Evolutionary conservation across 2,888 invertebrate genomes (phyloP).

Genomic region (Crocallis elinguaria): DNA sequence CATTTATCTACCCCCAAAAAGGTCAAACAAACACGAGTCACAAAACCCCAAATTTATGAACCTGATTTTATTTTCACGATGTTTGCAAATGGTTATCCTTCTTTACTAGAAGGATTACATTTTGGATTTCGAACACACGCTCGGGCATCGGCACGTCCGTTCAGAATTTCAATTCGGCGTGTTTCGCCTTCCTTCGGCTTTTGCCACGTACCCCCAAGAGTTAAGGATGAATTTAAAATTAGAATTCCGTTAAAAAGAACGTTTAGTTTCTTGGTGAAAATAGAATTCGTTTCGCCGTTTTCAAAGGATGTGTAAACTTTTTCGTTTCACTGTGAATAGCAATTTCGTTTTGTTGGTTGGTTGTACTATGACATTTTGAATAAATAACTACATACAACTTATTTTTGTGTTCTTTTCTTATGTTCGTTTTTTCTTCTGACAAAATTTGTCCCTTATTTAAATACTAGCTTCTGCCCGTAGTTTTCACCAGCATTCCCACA

Average conservation of each 20-base stretch:
- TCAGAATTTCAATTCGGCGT: constrained; percentile 76
- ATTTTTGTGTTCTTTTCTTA: too few relatives aligned
- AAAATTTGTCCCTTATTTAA: too few relatives aligned
- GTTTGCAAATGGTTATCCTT: constrained; percentile 66
- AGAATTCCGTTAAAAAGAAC: constrained; percentile 55
- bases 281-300: constrained; percentile 37
- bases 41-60: not conserved
- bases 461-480: too few relatives aligned
- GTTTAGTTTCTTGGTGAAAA: constrained; percentile 32
- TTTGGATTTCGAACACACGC: constrained; percentile 65
- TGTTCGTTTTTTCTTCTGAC: too few relatives aligned
- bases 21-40: not conserved
- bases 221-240: constrained; percentile 75
- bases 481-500: too few relatives aligned
- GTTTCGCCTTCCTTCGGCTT: constrained; percentile 66
- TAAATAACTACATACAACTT: too few relatives aligned
- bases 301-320: constrained; percentile 19
- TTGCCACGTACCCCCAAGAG: constrained; percentile 63
- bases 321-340: constrained; percentile 1
- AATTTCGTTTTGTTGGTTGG: not conserved
- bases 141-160: constrained; percentile 60
- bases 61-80: constrained; percentile 54
- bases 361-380: too few relatives aligned
- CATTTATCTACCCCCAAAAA: too few relatives aligned
- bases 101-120: constrained; percentile 59